A percentile compares a stretch with the other conserved stretches of the same genome.
Conservation (phyloP, 1,140 invertebrate species). For the Homarus americanus region DNA sequence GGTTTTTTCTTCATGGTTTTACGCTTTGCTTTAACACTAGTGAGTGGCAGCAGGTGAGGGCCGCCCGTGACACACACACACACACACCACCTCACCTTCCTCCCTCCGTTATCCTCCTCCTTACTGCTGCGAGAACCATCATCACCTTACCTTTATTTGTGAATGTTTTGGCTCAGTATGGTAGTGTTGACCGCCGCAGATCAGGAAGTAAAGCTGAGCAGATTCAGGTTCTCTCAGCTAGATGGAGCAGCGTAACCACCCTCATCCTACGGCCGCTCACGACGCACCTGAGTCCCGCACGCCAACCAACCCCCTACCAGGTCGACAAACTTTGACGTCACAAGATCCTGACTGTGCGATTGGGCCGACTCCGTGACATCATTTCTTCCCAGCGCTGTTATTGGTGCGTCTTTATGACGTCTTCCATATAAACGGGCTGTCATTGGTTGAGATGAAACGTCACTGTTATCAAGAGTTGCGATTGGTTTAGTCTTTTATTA, state of each 20-base stretch:
- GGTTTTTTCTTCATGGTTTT: too few relatives aligned
- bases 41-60: too few relatives aligned
- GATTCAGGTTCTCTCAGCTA: background rate
- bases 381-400: background rate
- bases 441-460: conserved; percentile 22
- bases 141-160: too few relatives aligned
- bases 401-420: background rate
- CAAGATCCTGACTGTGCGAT: background rate
- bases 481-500: background rate
- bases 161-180: too few relatives aligned
- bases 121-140: too few relatives aligned
- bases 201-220: too few relatives aligned
- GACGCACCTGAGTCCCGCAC: conserved; percentile 1
- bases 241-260: conserved; percentile 1
- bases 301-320: background rate
- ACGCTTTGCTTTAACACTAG: too few relatives aligned
- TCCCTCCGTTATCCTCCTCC: too few relatives aligned
- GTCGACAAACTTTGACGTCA: conserved; percentile 54
- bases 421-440: background rate
- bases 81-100: too few relatives aligned
- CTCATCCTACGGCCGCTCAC: background rate
- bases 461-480: background rate
- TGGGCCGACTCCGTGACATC: conserved; percentile 24
- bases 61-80: too few relatives aligned
- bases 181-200: too few relatives aligned